Base-by-base conservation (phyloP, 2,797 vertebrate genomes). In the Coregonus ussuriensis region DNA sequence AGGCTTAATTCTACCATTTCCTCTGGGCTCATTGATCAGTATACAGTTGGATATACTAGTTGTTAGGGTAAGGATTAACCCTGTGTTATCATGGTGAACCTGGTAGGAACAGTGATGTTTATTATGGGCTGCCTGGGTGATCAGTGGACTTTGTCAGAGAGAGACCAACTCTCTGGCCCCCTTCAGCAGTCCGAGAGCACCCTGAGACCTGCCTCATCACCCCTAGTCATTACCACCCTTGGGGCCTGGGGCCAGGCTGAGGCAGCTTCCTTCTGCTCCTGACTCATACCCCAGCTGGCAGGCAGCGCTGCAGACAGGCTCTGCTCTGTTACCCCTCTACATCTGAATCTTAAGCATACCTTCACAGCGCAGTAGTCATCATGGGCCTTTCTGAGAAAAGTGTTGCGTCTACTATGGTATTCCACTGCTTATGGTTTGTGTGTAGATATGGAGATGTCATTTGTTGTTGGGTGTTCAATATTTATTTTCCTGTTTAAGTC, bases 31-130 rank as follows among this genome's bases (percentile, higher is more conserved):
- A 89, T 92, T 88, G 91, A 91, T 91, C 87, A 86, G 77, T 77
- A 79, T 86, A 81, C 84, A 53, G 41, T 66, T 79, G 77, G 82
- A 71, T 85, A 76, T 88, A 81, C 72, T 53, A 13, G 76, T 59
- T 77, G 80, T 83, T 89, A 83, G 77, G 51, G 4, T 63, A 77
- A 71, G 86, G 88, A 91, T 91, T 91, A 89, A 88, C 84, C 86
- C 86, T 87, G 85, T 84, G 85, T 88, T 77, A 78, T 56, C 14
- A 16, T 41, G 78, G 79, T 54, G 80, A 76, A 84, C 85, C 74
- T 59, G 66, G 79, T 77, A 78, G 6, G n/a, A 71, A 47, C 41
- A 37, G 6, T 88, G 85, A 18, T 56, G 53, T 56, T 18, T 56
- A 56, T 56, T 56, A 56, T 56, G 18, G 4, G 53, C 53, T 56